Conservation (phyloP, 2,888 invertebrate genomes). For the Rhopalosiphum nymphaeae region DNA sequence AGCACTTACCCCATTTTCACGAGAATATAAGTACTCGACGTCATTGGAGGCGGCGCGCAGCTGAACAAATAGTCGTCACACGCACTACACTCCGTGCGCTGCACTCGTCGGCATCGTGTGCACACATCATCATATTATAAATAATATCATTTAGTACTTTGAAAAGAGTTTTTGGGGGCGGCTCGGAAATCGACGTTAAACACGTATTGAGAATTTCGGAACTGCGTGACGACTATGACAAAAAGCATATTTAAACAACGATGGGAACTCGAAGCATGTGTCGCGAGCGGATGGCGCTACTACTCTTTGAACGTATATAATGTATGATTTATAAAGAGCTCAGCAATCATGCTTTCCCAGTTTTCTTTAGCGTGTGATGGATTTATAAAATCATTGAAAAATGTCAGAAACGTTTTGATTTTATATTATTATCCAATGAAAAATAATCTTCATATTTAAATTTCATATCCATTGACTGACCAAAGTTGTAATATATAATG, state of each 20-base stretch:
- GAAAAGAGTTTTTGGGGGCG: neutral
- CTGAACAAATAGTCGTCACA: slow-evolving; percentile 52
- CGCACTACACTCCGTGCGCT: neutral
- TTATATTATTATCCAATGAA: neutral
- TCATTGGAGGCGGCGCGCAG: neutral
- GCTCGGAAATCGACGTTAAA: neutral
- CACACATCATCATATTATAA: neutral
- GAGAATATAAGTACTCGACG: slow-evolving; percentile 36
- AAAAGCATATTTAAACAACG: neutral
- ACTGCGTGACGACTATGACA: neutral
- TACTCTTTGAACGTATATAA: neutral
- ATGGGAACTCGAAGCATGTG: slow-evolving; percentile 9
- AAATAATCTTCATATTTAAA: neutral
- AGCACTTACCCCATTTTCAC: slow-evolving; percentile 42
- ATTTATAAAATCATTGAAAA: neutral
- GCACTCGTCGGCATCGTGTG: neutral
- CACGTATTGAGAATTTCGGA: slow-evolving; percentile 44
- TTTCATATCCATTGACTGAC: neutral
- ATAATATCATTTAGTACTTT: neutral
- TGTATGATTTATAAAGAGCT: neutral
- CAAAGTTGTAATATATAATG: neutral
- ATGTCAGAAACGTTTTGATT: neutral
- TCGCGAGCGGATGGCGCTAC: neutral
- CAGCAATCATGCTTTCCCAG: neutral
- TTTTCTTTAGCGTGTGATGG: neutral